Evolutionary conservation across 2,113 vertebrate genomes (phyloP), one percentile per base, ranked within the genome.

Genomic region (Oceanodroma tethys): DNA sequence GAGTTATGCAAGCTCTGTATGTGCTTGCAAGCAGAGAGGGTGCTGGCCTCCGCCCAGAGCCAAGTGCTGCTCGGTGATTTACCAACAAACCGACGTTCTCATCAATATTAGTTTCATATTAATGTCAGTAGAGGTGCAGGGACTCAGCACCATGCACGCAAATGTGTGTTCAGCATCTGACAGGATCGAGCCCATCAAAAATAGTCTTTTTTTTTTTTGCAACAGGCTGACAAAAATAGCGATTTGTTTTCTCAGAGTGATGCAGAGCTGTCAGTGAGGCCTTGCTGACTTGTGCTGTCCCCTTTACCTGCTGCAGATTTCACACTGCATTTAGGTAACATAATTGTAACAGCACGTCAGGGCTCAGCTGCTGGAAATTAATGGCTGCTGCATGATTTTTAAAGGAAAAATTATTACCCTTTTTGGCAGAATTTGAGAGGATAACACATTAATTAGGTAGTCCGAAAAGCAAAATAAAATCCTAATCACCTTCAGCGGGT

Each of bases 1-100:
- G 81, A 95, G 84, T 95, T 95, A 89, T 95, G 86, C 92, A 95
- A 95, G 82, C 43, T 84, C 86, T 92, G 97, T 96, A 71, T 86
- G 70, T 85, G 86, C 85, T 85, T 89, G 93, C 81, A 95, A 81
- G 56, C 21, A 53, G 38, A 76, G 78, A 48, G 43, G 38, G 45
- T 67, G 68, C 81, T 67, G 88, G 86, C 45, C 34, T 67, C 72
- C 84, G 90, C 53, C 75, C 42, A 74, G 30, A 83, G 59, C 84
- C 1, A 18, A 81, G 40, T 43, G 43, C 62, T 1, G 1, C 74
- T 66, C 4, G 1, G 47, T 45, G 53, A 95, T 90, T 48, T 93
- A 94, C 86, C 70, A 85, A 56, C 70, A 84, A 95, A 40, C 17
- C 16, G 12, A n/a, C 0, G 2, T 85, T 81, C 55, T 94, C 81